Base-by-base conservation (phyloP, 2,113 vertebrate genomes). In the Mesitornis unicolor region DNA sequence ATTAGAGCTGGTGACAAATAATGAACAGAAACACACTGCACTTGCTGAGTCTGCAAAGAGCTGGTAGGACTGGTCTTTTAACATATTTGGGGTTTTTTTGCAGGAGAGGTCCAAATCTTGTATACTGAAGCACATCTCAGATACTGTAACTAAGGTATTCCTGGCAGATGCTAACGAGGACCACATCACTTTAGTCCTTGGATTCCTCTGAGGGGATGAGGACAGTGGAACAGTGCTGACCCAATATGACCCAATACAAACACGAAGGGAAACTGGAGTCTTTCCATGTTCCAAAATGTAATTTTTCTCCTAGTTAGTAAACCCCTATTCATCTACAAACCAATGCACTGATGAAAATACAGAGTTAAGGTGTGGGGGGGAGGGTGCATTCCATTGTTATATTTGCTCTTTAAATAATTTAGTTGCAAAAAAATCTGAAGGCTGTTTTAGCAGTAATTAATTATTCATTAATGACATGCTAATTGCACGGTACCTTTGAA, bases 401-500 rank as follows among this genome's bases (percentile, higher is more conserved):
- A 98, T 98, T 98, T 99, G 98, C 97, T 98, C 98, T 99, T 99
- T 99, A 99, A 99, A 99, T 99, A 99, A 99, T 99, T 99, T 98
- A 99, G 98, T 98, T 98, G 98, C 98, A 99, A 99, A 99, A 99
- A 98, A 97, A 98, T 99, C 98, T 99, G 98, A 98, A 98, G 98
- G 98, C 98, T 99, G 98, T 98, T 99, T 99, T 99, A 99, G 98
- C 98, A 98, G 97, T 98, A 98, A 99, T 99, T 99, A 99, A 99
- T 99, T 99, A 99, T 99, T 99, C 99, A 99, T 99, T 99, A 99
- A 99, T 99, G 98, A 99, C 99, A 99, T 99, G 99, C 99, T 99
- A 99, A 99, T 99, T 99, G 99, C 98, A 98, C 95, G 84, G 90
- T 98, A 98, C 97, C 99, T 98, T 98, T 99, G 99, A 99, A 99